Percentiles rank a stretch among this genome's conserved stretches.
These are phyloP conservation scores for Tautogolabrus adspersus DNA, from an alignment of 2,113 vertebrate genomes.

Conservation along the genomic window DNA sequence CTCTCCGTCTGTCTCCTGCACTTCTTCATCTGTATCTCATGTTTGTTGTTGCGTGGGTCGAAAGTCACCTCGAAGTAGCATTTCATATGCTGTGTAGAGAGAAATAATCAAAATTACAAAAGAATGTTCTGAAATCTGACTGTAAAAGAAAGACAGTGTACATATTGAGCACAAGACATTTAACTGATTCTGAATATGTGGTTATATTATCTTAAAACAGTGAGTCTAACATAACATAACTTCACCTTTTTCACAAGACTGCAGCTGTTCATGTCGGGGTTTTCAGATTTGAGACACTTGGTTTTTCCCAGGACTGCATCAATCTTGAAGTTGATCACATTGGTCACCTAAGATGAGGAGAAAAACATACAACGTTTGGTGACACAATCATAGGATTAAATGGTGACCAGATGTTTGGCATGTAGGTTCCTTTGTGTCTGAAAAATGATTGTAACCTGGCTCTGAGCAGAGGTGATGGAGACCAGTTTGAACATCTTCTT, in stretches of 20 bases:
- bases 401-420: not conserved
- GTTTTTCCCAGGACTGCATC: conserved; percentile 66
- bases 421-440: not conserved
- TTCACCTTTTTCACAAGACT: conserved; percentile 58
- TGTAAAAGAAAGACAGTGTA: not conserved
- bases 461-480: conserved; percentile 42
- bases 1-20: conserved; percentile 17
- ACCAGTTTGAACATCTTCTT: conserved; percentile 66
- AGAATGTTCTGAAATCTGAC: not conserved
- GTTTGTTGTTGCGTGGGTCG: conserved; percentile 41
- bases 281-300: conserved; percentile 66
- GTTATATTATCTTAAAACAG: not conserved
- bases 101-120: not conserved
- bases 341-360: conserved; percentile 61
- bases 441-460: conserved; percentile 55
- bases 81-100: conserved; percentile 61
- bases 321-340: conserved; percentile 64
- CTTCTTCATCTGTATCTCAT: not conserved
- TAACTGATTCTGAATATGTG: not conserved
- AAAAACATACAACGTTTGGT: not conserved
- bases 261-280: conserved; percentile 63
- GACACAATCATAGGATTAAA: no score
- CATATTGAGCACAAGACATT: no score
- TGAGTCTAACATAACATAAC: not conserved
- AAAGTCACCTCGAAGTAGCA: conserved; percentile 69